Conservation (phyloP, 1,140 invertebrate genomes). For the Caerostris extrusa region DNA sequence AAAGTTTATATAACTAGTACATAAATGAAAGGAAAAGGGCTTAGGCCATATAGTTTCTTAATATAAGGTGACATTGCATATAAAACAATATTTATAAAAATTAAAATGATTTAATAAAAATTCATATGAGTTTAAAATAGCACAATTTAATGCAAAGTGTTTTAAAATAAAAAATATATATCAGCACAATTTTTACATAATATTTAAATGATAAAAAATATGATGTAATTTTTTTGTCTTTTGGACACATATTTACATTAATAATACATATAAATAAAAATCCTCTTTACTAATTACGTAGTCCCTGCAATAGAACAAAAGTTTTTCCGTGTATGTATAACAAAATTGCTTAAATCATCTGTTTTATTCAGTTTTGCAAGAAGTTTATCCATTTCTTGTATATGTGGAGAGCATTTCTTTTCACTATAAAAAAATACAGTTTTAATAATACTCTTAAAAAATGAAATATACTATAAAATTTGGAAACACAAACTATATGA, state of each 20-base stretch:
- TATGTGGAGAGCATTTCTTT: not conserved
- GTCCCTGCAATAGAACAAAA: not conserved
- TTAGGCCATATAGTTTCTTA: no score
- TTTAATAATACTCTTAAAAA: not conserved
- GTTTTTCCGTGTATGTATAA: constrained; percentile 30
- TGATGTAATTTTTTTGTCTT: not conserved
- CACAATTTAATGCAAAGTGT: not conserved
- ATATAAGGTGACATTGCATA: no score
- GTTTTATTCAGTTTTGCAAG: constrained; percentile 37
- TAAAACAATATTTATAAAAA: no score
- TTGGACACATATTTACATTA: not conserved
- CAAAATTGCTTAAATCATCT: constrained; percentile 39
- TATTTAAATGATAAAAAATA: not conserved
- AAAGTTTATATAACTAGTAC: no score
- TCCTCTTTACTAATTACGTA: not conserved
- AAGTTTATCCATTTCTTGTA: constrained; percentile 14
- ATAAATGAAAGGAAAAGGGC: no score
- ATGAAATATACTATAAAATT: not conserved
- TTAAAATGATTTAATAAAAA: not conserved
- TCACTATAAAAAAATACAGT: constrained; percentile 23
- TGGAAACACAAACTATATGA: not conserved
- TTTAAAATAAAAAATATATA: not conserved
- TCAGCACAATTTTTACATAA: not conserved
- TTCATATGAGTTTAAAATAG: not conserved
- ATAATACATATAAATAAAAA: no score